A percentile compares a stretch with the other conserved stretches of the same genome.
phyloP scores from a whole-genome alignment of 64 coral and sea anemone genomes.

The Platygyra sinensis region DNA sequence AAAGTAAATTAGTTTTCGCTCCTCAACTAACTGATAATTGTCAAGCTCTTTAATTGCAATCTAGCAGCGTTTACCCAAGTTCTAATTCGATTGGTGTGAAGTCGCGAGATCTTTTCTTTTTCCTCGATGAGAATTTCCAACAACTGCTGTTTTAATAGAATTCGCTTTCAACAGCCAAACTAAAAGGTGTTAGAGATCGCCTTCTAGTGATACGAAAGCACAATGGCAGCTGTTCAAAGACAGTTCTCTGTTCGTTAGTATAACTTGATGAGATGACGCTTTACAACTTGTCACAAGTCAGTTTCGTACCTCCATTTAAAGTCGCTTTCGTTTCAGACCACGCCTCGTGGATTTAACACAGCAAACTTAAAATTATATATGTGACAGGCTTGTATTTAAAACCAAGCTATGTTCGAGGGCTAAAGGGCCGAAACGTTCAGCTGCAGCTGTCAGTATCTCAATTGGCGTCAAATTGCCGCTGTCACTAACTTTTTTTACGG shows the following conservation, averaged over 20 bases:
- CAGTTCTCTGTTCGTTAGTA: background rate
- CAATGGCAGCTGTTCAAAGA: slow-evolving; percentile 15
- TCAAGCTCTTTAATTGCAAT: too few relatives aligned
- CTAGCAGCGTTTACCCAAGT: too few relatives aligned
- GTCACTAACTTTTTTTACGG: background rate
- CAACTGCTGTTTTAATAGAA: too few relatives aligned
- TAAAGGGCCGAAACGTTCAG: background rate
- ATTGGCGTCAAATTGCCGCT: background rate
- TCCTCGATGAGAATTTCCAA: background rate
- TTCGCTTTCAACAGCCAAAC: background rate
- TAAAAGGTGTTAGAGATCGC: background rate
- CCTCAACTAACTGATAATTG: background rate
- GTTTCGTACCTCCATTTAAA: background rate
- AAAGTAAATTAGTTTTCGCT: too few relatives aligned
- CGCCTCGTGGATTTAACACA: background rate
- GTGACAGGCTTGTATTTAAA: background rate
- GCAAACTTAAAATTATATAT: background rate
- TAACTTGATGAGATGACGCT: background rate
- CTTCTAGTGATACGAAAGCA: background rate
- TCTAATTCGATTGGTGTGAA: too few relatives aligned
- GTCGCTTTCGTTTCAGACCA: background rate
- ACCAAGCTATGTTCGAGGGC: background rate
- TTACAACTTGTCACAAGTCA: background rate
- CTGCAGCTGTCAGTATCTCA: background rate
- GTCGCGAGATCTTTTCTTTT: background rate